These are phyloP conservation scores for Phengaris arion DNA, from an alignment of 2,888 invertebrate species.

Conservation along the genomic window DNA sequence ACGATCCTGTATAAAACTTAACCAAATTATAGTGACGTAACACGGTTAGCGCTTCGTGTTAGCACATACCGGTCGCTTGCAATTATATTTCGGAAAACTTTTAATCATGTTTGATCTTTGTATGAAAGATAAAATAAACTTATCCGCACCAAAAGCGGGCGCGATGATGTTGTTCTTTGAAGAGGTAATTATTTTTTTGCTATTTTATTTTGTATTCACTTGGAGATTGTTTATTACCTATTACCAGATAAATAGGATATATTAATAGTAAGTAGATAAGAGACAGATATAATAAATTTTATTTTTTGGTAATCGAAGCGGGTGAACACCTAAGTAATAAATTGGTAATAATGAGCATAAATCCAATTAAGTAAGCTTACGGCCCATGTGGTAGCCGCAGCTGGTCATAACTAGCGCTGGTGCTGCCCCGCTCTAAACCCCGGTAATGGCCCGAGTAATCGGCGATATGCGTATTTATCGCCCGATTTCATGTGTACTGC, in stretches of 20 bases:
- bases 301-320: too few species aligned
- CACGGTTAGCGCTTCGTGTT: not conserved
- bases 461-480: constrained; percentile 38
- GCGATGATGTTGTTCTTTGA: not conserved
- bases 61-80: not conserved
- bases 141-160: not conserved
- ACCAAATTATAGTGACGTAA: not conserved
- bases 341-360: constrained; percentile 23
- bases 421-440: constrained; percentile 23
- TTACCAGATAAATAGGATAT: too few species aligned
- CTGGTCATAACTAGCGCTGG: constrained; percentile 18
- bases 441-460: constrained; percentile 34
- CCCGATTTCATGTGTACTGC: constrained; percentile 33
- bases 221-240: not conserved
- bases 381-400: constrained; percentile 1
- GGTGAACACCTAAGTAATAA: not conserved
- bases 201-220: not conserved
- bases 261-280: too few species aligned
- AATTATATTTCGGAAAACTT: not conserved
- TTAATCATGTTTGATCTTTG: constrained; percentile 7
- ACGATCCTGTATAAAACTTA: not conserved
- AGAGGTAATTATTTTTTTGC: not conserved
- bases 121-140: constrained; percentile 4
- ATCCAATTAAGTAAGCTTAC: constrained; percentile 25
- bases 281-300: too few species aligned